Conservation (phyloP, 2,888 invertebrate species). For the Aleiodes leptofemur region DNA sequence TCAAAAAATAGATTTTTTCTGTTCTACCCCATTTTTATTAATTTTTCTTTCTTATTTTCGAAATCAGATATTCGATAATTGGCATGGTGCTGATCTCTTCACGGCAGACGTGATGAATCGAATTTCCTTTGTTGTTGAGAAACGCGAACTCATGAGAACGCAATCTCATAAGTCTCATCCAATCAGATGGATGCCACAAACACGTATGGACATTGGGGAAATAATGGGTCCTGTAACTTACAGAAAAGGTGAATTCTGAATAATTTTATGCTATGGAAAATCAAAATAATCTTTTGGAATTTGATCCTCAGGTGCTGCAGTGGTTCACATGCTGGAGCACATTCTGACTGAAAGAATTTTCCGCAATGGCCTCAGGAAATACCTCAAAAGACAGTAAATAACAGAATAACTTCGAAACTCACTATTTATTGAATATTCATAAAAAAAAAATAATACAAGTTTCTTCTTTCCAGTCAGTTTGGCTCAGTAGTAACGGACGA, state of each 20-base stretch:
- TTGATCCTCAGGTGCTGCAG: constrained; percentile 67
- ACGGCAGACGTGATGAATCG: not conserved
- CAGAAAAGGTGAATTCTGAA: constrained; percentile 76
- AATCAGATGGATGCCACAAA: constrained; percentile 76
- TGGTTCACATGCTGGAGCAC: constrained; percentile 79
- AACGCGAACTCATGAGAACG: too few species aligned
- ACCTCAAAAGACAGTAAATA: constrained; percentile 74
- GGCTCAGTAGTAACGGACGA: constrained; percentile 57
- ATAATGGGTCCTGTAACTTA: constrained; percentile 80
- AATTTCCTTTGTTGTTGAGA: not conserved
- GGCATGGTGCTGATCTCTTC: not conserved
- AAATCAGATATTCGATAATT: too few species aligned
- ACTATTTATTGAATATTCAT: not conserved
- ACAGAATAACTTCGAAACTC: not conserved
- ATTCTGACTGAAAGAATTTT: constrained; percentile 78
- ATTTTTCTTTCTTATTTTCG: too few species aligned
- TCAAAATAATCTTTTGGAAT: too few species aligned
- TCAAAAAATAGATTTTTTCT: too few species aligned
- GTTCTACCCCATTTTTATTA: too few species aligned
- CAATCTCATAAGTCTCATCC: constrained; percentile 69
- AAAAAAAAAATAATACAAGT: constrained; percentile 39
- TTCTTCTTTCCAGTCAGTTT: constrained; percentile 45
- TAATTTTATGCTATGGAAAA: not conserved
- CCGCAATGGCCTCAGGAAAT: constrained; percentile 77
- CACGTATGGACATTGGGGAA: constrained; percentile 75